A percentile compares a stretch with the other conserved stretches of the same genome.
Evolutionary conservation across 2,888 invertebrate species (phyloP).

Genomic region (Pantelozetes paolii): DNA sequence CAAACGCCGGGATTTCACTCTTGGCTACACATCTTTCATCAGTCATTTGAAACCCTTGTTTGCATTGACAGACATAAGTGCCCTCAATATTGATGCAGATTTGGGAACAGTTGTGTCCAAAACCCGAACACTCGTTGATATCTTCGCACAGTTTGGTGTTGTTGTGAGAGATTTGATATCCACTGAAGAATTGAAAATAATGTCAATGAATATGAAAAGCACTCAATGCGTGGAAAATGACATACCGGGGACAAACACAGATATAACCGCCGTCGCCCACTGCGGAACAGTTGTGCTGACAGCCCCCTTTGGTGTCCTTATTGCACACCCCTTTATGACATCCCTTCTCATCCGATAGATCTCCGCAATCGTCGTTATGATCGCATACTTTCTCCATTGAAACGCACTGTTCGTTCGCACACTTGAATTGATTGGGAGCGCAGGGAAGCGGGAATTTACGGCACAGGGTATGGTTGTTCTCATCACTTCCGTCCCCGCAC

Average conservation of each 20-base stretch:
- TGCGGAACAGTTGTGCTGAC: conserved; percentile 85
- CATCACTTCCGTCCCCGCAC: conserved; percentile 91
- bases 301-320: conserved; percentile 64
- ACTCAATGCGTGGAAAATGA: background rate
- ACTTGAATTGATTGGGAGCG: conserved; percentile 70
- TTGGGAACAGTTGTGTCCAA: conserved; percentile 83
- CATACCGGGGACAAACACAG: conserved; percentile 72
- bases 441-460: conserved; percentile 64
- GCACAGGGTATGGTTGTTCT: conserved; percentile 88
- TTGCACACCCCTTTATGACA: conserved; percentile 63
- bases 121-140: conserved; percentile 79
- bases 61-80: conserved; percentile 78
- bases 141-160: conserved; percentile 82
- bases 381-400: conserved; percentile 75
- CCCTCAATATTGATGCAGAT: conserved; percentile 88
- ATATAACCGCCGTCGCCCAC: conserved; percentile 73
- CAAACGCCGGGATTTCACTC: conserved; percentile 55
- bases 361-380: conserved; percentile 83
- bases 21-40: conserved; percentile 75
- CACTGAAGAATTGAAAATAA: conserved; percentile 61
- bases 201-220: background rate
- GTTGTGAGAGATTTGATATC: conserved; percentile 72
- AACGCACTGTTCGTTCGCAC: conserved; percentile 75
- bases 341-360: conserved; percentile 81
- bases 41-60: conserved; percentile 65